Base-by-base conservation (phyloP, 2,113 vertebrate species). In the Scytalopus superciliaris region DNA sequence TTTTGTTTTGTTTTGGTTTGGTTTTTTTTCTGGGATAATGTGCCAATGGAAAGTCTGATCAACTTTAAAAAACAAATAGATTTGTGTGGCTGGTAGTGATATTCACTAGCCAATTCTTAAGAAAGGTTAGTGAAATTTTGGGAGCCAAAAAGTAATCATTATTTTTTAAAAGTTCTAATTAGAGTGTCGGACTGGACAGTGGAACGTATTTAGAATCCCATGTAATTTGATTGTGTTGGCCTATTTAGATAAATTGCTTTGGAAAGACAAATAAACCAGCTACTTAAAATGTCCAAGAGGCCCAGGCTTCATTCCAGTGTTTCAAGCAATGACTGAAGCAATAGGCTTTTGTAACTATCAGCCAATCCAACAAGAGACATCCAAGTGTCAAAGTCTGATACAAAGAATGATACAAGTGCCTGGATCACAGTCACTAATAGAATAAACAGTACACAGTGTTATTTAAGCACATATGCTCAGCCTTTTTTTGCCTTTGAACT, bases 171-270 rank as follows among this genome's bases (percentile, higher is more conserved):
- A 98, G 97, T 97, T 93, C 97, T 98, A 98, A 98, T 98, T 97
- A 97, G 96, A 95, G 97, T 96, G 96, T 98, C 96, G 96, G 96
- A 91, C 93, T 93, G 93, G 93, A 88, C 94, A 97, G 92, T 95
- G 95, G 95, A 97, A 97, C 96, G 93, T 97, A 97, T 97, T 98
- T 98, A 96, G 96, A 98, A 97, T 93, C 93, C 91, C 91, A 93
- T 96, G 97, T 97, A 97, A 98, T 98, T 98, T 98, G 97, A 98
- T 98, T 98, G 93, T 97, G 96, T 98, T 98, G 97, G 97, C 97
- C 96, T 97, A 90, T 97, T 97, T 96, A 97, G 96, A 97, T 97
- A 98, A 98, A 98, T 96, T 96, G 96, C 95, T 94, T 97, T 97
- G 98, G 97, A 98, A 98, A 98, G 97, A 98, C 93, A 98, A 98